Base-by-base conservation (phyloP, 2,888 invertebrate species). In the Ornithoptera priamus region DNA sequence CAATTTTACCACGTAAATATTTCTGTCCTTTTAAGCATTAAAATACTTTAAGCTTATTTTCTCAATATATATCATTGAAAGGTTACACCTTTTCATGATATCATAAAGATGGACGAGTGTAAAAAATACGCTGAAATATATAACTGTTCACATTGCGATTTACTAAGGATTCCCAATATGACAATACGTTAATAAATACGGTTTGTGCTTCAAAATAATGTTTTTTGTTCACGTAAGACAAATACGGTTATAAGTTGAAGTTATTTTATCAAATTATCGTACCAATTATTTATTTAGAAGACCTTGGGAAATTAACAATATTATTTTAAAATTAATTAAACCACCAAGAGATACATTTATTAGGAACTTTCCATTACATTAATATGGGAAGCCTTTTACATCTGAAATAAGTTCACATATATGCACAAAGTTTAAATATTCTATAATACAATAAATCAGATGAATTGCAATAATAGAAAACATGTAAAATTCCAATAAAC, bases 101-200 rank as follows among this genome's bases (percentile, higher is more conserved):
- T 8, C 57, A 20, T 20, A 57, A 57, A 57, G 7, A 10, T 39
- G 8, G 7, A 39, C 57, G 6, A 6, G 57, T 57, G 57, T 57
- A n/a, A 20, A 53, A 61, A 50, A 39, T 46, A 46, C 10, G 10
- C 22, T 18, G 24, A 24, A 30, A 24, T 18, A 56, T 64, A 63
- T 50, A 58, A 57, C 24, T n/a, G 24, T 30, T 2, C 39, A 39
- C 53, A 57, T 36, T 62, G 60, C 36, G 70, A 71, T 72, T 72
- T 76, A 72, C 73, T 75, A 74, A 69, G 76, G 75, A 73, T 77
- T 76, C 75, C 68, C 72, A 76, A 73, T 75, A 73, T 71, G 63
- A 69, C 69, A 62, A 76, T 74, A 74, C 72, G 73, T 71, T 74
- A 75, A 68, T 39, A 42, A 65, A 66, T 66, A 20, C 24, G 18